Conservation (phyloP, 2,113 vertebrate species). For the Anthoscopus minutus region DNA sequence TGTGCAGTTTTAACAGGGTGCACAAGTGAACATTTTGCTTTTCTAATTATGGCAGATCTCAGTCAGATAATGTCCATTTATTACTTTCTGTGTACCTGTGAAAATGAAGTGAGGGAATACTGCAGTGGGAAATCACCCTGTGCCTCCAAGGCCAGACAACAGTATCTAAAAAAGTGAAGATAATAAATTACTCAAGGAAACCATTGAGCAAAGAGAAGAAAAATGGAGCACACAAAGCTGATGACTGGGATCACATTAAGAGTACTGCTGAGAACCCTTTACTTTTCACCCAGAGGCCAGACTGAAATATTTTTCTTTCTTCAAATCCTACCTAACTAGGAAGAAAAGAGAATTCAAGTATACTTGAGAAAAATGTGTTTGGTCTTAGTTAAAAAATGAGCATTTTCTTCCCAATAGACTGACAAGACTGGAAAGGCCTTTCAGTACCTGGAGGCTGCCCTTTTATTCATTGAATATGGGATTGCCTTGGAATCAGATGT, state of each 20-base stretch:
- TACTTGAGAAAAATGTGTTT: neutral
- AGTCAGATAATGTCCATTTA: neutral
- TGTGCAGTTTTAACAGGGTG: neutral
- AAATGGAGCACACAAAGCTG: neutral
- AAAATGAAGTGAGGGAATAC: neutral
- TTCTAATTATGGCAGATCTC: neutral
- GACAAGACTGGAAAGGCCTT: slow-evolving; percentile 86
- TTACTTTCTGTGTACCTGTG: neutral
- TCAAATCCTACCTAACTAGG: neutral
- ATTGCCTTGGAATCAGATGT: slow-evolving; percentile 83
- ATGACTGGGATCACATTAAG: neutral
- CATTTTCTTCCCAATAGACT: slow-evolving; percentile 58
- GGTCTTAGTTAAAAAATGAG: neutral
- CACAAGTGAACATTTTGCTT: neutral
- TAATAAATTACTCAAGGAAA: neutral
- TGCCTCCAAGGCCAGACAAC: neutral
- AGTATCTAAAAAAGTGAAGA: neutral
- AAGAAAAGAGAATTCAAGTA: neutral
- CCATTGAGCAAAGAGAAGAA: neutral
- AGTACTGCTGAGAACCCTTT: neutral
- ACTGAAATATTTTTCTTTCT: neutral
- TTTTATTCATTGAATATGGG: slow-evolving; percentile 88
- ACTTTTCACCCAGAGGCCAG: neutral
- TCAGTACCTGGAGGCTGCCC: slow-evolving; percentile 86
- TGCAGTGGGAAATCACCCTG: neutral